These are phyloP conservation scores for Passer domesticus DNA, from an alignment of 2,113 vertebrate genomes.

Conservation along the genomic window DNA sequence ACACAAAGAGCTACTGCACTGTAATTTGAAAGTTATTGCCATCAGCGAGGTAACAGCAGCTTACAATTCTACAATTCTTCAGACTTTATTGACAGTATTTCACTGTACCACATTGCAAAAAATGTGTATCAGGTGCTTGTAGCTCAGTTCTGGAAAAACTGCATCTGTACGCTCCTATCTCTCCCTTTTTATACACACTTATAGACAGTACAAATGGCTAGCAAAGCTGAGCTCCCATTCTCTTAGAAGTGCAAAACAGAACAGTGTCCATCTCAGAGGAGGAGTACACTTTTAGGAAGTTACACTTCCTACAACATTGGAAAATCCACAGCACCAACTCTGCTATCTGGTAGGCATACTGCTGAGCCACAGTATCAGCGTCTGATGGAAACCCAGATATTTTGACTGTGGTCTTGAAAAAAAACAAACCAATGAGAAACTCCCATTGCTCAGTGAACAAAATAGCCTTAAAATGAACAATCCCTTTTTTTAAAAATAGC, in stretches of 20 bases:
- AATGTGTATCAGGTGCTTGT: background rate
- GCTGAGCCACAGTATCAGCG: background rate
- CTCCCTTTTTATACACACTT: background rate
- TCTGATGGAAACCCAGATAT: background rate
- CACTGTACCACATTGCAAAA: background rate
- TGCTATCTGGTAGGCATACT: background rate
- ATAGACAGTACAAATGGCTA: rapidly evolving
- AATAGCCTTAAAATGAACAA: background rate
- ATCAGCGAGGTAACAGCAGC: background rate
- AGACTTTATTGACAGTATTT: background rate
- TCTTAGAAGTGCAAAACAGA: background rate
- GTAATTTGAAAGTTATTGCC: background rate
- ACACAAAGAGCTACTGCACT: background rate
- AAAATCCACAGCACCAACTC: background rate
- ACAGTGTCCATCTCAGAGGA: rapidly evolving
- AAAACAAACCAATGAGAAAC: rapidly evolving
- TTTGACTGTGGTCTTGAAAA: background rate
- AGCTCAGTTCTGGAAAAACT: background rate
- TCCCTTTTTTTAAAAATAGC: background rate
- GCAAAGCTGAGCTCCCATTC: background rate
- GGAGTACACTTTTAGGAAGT: too few species aligned
- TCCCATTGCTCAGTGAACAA: background rate
- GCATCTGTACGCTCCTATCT: rapidly evolving
- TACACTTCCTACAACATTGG: background rate
- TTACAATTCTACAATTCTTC: background rate